A percentile compares a stretch with the other conserved stretches of the same genome.
Conservation (phyloP, 2,888 invertebrate species). For the Lottia scabra region DNA sequence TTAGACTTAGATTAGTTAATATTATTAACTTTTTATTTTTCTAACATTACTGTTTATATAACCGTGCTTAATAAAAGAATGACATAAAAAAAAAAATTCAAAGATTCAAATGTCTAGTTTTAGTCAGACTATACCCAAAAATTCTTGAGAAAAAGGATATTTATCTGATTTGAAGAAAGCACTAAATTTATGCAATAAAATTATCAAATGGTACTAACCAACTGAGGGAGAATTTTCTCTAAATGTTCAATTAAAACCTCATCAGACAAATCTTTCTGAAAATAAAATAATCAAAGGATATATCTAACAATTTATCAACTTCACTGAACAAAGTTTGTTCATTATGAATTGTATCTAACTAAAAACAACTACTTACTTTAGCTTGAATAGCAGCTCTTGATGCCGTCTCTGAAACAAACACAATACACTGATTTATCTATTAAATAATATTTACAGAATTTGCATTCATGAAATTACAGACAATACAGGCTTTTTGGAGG, state of each 20-base stretch:
- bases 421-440: background rate
- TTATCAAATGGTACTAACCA: slow-evolving; percentile 34
- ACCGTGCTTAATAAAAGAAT: no score
- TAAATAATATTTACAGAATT: no score
- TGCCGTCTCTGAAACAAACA: slow-evolving; percentile 38
- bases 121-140: no score
- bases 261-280: slow-evolving; percentile 46
- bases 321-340: background rate
- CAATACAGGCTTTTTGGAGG: no score
- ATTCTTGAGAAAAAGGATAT: no score
- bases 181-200: background rate
- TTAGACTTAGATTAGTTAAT: no score
- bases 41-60: no score
- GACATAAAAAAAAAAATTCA: no score
- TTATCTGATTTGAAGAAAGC: background rate
- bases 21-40: no score
- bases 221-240: slow-evolving; percentile 55
- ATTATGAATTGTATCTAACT: no score
- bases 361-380: slow-evolving; percentile 27
- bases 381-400: slow-evolving; percentile 40
- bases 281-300: slow-evolving; percentile 11
- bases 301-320: background rate
- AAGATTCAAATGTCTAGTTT: no score
- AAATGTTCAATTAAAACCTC: slow-evolving; percentile 48
- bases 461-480: no score